These are phyloP conservation scores for Ginglymostoma cirratum DNA, from an alignment of 2,113 vertebrate species.

Conservation along the genomic window DNA sequence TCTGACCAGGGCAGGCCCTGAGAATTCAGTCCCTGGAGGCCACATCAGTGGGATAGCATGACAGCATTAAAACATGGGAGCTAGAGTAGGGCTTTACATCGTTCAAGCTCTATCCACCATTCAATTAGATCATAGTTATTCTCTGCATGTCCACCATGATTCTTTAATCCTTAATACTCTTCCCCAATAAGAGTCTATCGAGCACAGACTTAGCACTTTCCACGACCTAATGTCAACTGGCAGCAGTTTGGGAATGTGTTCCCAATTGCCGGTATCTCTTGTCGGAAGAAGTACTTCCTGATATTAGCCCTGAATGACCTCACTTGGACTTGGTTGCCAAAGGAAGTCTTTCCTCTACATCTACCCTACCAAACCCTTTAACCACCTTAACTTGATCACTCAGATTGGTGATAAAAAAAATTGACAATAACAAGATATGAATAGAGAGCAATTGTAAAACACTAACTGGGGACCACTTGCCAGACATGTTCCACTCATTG, in stretches of 20 bases:
- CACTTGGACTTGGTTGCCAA: not conserved
- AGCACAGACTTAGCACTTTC: not conserved
- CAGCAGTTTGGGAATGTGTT: not conserved
- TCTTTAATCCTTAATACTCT: not conserved
- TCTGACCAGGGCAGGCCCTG: no score
- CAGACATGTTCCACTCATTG: not conserved
- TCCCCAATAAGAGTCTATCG: not conserved
- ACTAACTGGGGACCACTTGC: not conserved
- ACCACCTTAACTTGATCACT: not conserved
- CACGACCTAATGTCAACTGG: not conserved
- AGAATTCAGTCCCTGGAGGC: no score
- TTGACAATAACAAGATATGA: not conserved
- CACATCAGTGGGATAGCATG: no score
- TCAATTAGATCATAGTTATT: not conserved
- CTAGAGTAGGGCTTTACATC: not conserved
- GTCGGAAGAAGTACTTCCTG: not conserved
- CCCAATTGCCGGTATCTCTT: not conserved
- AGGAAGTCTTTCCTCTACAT: not conserved
- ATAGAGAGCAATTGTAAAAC: not conserved
- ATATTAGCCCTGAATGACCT: not conserved
- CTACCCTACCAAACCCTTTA: not conserved
- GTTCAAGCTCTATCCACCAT: not conserved
- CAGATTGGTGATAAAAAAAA: not conserved
- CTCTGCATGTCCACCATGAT: no score
- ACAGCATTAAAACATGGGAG: not conserved